Percentiles rank a stretch among this genome's conserved stretches.
These are phyloP conservation scores for Xiphophorus birchmanni DNA, from an alignment of 2,797 vertebrate species.

Conservation along the genomic window DNA sequence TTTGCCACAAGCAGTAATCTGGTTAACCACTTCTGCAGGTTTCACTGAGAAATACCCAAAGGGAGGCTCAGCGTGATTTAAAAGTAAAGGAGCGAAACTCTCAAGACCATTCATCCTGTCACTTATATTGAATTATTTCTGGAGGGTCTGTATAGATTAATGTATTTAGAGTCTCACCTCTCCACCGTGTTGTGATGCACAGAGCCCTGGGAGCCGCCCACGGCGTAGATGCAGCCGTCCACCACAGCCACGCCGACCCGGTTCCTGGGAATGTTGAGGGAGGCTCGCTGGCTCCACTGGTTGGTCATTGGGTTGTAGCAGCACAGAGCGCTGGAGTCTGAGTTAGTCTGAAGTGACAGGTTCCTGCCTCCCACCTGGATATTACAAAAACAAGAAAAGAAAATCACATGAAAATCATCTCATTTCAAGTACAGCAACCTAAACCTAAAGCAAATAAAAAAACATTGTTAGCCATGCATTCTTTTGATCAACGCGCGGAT, in stretches of 20 bases:
- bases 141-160: slow-evolving; percentile 12
- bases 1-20: slow-evolving; percentile 42
- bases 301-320: slow-evolving; percentile 90
- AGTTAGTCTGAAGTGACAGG: slow-evolving; percentile 79
- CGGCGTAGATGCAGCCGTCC: slow-evolving; percentile 84
- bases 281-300: slow-evolving; percentile 81
- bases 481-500: not conserved
- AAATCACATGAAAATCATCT: not conserved
- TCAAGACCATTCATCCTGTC: slow-evolving; percentile 25
- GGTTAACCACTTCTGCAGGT: not conserved
- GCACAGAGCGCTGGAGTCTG: slow-evolving; percentile 77
- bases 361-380: slow-evolving; percentile 81
- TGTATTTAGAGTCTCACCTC: slow-evolving; percentile 69
- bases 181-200: slow-evolving; percentile 83
- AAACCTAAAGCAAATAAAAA: not conserved
- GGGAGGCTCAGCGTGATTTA: not conserved
- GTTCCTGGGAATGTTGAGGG: slow-evolving; percentile 83
- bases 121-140: slow-evolving; percentile 27
- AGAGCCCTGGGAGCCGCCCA: slow-evolving; percentile 85
- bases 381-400: not conserved
- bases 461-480: not conserved
- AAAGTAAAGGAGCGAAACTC: not conserved
- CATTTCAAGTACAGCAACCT: not conserved
- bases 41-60: not conserved
- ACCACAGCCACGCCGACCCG: slow-evolving; percentile 83